A percentile compares a stretch with the other conserved stretches of the same genome.
phyloP scores from a whole-genome alignment of 1,140 invertebrate genomes.

The Branchinecta lindahli region DNA sequence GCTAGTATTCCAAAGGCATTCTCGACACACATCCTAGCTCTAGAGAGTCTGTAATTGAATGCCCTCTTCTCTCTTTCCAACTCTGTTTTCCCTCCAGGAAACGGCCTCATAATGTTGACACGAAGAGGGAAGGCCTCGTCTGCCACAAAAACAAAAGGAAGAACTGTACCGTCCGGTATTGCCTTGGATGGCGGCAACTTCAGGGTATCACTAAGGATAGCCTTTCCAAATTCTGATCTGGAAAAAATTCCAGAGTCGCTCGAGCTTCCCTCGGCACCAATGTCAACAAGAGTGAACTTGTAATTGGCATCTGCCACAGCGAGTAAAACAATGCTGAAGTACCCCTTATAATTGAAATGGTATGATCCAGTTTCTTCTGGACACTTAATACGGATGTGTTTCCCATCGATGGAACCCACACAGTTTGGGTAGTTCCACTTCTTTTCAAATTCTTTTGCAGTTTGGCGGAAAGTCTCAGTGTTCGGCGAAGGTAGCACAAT shows the following conservation, averaged over 20 bases:
- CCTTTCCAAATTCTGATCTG: conserved; percentile 13
- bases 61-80: neutral
- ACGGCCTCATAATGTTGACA: neutral
- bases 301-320: conserved; percentile 24
- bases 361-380: conserved; percentile 22
- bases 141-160: conserved; percentile 17
- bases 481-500: neutral
- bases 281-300: conserved; percentile 20
- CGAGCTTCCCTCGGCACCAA: conserved; percentile 18
- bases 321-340: conserved; percentile 21
- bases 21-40: neutral
- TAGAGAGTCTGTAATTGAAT: neutral
- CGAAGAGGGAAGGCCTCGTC: neutral
- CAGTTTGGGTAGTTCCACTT: conserved; percentile 25
- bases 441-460: conserved; percentile 20
- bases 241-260: conserved; percentile 21
- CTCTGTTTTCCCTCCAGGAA: neutral
- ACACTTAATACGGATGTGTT: conserved; percentile 25
- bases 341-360: conserved; percentile 24
- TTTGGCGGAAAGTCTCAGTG: neutral
- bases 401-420: conserved; percentile 28
- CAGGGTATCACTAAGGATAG: conserved; percentile 6
- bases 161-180: conserved; percentile 20
- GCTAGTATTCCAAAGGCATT: conserved; percentile 1
- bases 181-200: conserved; percentile 17